Evolutionary conservation across 1,140 invertebrate genomes (phyloP).

Genomic region (Eubasilissa regina): DNA sequence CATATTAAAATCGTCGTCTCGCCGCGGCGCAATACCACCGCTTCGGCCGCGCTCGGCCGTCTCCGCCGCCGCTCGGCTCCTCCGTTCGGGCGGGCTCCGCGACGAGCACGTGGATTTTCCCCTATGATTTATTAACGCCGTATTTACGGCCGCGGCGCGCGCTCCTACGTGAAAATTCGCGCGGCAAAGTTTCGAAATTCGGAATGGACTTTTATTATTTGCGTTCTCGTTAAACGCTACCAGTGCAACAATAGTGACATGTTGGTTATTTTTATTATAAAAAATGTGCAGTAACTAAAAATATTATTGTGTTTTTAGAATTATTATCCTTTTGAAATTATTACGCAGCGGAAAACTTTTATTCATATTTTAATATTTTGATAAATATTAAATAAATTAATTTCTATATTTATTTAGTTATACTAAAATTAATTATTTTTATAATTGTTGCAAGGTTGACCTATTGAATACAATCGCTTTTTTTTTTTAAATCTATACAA

Average conservation of each 20-base stretch:
- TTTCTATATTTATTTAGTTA: too few species aligned
- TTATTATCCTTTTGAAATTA: too few species aligned
- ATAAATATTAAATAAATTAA: too few species aligned
- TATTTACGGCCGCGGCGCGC: slow-evolving; percentile 38
- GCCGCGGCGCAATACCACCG: slow-evolving; percentile 23
- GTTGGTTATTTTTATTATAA: slow-evolving; percentile 7
- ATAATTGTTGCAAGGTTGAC: too few species aligned
- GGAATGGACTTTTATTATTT: slow-evolving; percentile 18
- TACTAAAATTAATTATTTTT: too few species aligned
- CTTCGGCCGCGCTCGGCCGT: slow-evolving; percentile 23
- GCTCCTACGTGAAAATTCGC: slow-evolving; percentile 41
- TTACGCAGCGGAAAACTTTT: too few species aligned
- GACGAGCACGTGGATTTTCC: slow-evolving; percentile 40
- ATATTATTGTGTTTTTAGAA: too few species aligned
- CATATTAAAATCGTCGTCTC: slow-evolving; percentile 53
- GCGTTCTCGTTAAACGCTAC: too few species aligned
- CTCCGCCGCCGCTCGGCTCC: slow-evolving; percentile 21
- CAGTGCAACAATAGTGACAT: background rate
- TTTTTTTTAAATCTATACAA: too few species aligned
- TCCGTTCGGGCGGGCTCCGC: slow-evolving; percentile 3
- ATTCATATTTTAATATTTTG: too few species aligned
- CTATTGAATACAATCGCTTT: too few species aligned
- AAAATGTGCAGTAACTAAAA: too few species aligned
- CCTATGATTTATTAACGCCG: slow-evolving; percentile 43
- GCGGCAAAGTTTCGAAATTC: slow-evolving; percentile 25